These are phyloP conservation scores for Psilopsiagon aymara DNA, from an alignment of 2,113 vertebrate species.

Conservation along the genomic window DNA sequence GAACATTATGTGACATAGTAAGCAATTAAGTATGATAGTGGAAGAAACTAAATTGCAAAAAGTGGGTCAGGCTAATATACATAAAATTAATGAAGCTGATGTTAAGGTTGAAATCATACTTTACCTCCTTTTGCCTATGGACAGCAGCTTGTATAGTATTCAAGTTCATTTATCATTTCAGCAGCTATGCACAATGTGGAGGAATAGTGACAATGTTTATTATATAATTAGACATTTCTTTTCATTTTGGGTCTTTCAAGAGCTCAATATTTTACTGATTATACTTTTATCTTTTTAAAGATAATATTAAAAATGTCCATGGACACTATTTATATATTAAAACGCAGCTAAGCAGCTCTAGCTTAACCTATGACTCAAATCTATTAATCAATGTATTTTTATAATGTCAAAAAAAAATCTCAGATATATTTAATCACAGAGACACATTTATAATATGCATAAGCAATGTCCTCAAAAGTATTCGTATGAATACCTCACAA, in stretches of 20 bases:
- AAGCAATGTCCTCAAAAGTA: background rate
- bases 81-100: slow-evolving; percentile 40
- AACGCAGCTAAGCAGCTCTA: background rate
- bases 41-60: slow-evolving; percentile 70
- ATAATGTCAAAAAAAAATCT: background rate
- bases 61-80: slow-evolving; percentile 47
- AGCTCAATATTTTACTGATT: background rate
- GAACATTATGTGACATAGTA: slow-evolving; percentile 58
- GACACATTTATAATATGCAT: background rate
- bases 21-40: slow-evolving; percentile 71
- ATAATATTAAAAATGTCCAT: background rate
- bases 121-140: background rate
- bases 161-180: background rate
- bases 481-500: background rate
- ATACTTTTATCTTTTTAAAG: background rate
- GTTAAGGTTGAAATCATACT: slow-evolving; percentile 22
- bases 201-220: background rate
- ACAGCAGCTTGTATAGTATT: background rate
- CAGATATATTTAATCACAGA: background rate
- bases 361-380: background rate
- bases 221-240: background rate
- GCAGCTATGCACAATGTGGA: background rate
- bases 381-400: background rate
- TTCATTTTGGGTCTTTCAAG: background rate
- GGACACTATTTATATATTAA: background rate